Evolutionary conservation across 2,888 invertebrate genomes (phyloP), one percentile per base, ranked within the genome.

Genomic region (Lasioglossum lativentre): DNA sequence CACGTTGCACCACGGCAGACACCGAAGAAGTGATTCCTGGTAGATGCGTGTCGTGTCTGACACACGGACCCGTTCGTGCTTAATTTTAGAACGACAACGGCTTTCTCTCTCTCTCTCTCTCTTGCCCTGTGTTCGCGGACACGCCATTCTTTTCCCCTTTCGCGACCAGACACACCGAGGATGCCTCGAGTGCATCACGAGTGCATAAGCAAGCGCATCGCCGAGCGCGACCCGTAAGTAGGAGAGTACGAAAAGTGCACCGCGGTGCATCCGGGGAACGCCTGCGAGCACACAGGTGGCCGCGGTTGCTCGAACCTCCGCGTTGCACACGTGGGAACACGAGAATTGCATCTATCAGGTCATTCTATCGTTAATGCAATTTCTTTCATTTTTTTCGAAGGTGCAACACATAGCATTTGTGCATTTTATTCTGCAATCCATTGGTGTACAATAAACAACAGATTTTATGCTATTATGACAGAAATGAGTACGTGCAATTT

Each of bases 41-140:
- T 90, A 86, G 83, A 75, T 90, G 83, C 87, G 86, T 79, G 87
- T 90, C 66, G 66, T 66, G 66, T 19, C 59, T 63, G 30, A 63
- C 59, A 52, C 52, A 30, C 83, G 27, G 78, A 75, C 83, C 75
- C 78, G 83, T 80, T 75, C 72, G 73, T 83, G 80, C 84, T 89
- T 90, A 90, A 90, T 88, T 91, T 91, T 89, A 88, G 85, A 89
- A 40, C n/a, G 27, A 27, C 45, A 68, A 77, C 72, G 45, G 16
- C 56, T 79, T 73, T 71, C 78, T 79, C 83, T 82, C 70, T 52
- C 23, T 52, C 52, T 52, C 40, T 40, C 40, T 40, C 40, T 42
- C 70, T 45, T 27, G 52, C 16, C 68, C 10, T 3, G 10, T 52
- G 10, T 10, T 52, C 52, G 52, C 10, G 52, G 52, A 52, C 52